A percentile compares a stretch with the other conserved stretches of the same genome.
Conservation (phyloP, 2,113 vertebrate species). For the Seriola quinqueradiata region DNA sequence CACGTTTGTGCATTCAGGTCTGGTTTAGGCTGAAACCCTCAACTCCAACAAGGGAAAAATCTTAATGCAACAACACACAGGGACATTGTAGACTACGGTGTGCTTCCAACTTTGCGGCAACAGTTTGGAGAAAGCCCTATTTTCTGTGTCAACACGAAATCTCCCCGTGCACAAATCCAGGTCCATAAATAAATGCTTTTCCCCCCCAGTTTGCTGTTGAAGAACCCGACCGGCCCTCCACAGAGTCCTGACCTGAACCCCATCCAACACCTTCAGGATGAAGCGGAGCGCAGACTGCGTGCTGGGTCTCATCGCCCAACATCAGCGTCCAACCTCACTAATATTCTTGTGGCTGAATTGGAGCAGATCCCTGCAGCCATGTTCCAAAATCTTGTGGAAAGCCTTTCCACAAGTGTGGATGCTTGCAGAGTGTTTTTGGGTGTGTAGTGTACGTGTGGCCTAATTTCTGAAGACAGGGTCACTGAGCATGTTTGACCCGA, state of each 20-base stretch:
- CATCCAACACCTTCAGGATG: not conserved
- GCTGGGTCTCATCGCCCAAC: not conserved
- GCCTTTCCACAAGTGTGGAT: not conserved
- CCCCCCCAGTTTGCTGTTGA: not conserved
- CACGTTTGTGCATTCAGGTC: not conserved
- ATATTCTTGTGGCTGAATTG: not conserved
- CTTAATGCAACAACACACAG: not conserved
- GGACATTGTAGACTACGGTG: not conserved
- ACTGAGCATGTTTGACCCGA: slow-evolving; percentile 8
- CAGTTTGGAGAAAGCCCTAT: not conserved
- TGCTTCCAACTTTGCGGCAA: too few species aligned
- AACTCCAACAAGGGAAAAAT: not conserved
- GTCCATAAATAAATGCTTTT: not conserved
- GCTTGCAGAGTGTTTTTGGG: not conserved
- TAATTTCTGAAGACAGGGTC: not conserved
- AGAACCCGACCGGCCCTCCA: not conserved
- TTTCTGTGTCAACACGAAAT: not conserved
- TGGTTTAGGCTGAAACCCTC: not conserved
- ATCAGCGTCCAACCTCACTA: not conserved
- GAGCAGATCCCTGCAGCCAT: not conserved
- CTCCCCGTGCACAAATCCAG: not conserved
- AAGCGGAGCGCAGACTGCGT: not conserved
- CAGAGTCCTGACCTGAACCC: not conserved
- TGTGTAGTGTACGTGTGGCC: not conserved
- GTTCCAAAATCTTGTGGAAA: too few species aligned